A percentile compares a stretch with the other conserved stretches of the same genome.
phyloP scores from a whole-genome alignment of 2,797 vertebrate genomes.

The Philypnodon macrostomus region DNA sequence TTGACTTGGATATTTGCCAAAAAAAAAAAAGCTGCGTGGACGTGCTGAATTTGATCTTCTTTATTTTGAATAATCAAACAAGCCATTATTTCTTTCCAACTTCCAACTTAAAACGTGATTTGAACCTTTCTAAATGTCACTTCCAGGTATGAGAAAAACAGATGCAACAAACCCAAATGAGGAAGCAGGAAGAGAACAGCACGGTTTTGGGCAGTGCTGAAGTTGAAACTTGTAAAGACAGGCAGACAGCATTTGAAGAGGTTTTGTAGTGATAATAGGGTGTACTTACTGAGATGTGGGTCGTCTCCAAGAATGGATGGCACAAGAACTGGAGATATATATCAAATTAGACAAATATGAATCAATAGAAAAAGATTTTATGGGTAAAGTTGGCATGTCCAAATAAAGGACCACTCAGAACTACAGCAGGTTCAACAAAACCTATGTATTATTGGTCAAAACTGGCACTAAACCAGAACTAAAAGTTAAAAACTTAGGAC shows the following conservation, averaged over 20 bases:
- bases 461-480: no score
- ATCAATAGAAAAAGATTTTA: slow-evolving; percentile 1
- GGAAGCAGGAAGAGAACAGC: slow-evolving; percentile 57
- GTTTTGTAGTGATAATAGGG: slow-evolving; percentile 1
- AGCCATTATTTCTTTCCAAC: no score
- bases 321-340: slow-evolving; percentile 56
- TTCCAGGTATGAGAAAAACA: slow-evolving; percentile 8
- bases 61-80: slow-evolving; percentile 9
- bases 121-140: neutral
- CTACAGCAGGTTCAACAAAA: no score
- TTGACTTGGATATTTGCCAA: neutral
- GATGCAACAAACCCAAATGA: slow-evolving; percentile 30
- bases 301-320: slow-evolving; percentile 55
- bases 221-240: slow-evolving; percentile 22
- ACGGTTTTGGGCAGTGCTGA: neutral
- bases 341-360: slow-evolving; percentile 8
- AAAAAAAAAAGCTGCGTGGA: neutral
- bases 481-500: no score
- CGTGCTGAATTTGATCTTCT: no score
- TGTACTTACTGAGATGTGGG: slow-evolving; percentile 62
- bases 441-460: no score
- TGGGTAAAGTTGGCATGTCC: no score
- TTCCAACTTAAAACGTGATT: neutral
- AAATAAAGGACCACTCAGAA: no score
- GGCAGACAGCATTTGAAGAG: slow-evolving; percentile 12